phyloP scores from a whole-genome alignment of 2,888 invertebrate genomes.

The Diloba caeruleocephala region DNA sequence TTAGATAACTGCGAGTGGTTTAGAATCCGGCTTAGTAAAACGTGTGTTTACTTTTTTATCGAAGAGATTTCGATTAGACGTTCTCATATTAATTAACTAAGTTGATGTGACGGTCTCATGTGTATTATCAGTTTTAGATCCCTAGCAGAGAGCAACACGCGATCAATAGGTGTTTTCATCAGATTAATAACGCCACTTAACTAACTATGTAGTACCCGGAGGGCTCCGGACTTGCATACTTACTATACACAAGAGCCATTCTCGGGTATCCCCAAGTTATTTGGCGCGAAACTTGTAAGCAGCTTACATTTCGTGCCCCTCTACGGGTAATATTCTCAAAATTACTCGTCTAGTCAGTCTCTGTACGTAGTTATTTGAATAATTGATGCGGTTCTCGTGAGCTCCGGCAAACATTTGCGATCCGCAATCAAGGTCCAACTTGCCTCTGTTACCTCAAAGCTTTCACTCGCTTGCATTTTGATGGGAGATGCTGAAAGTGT shows the following conservation, averaged over 20 bases:
- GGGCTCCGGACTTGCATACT: slow-evolving; percentile 64
- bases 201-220: slow-evolving; percentile 58
- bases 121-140: slow-evolving; percentile 23
- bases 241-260: slow-evolving; percentile 66
- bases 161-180: slow-evolving; percentile 73
- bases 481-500: slow-evolving; percentile 54
- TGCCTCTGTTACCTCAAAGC: slow-evolving; percentile 67
- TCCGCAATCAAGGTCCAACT: slow-evolving; percentile 84
- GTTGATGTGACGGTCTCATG: slow-evolving; percentile 8
- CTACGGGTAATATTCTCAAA: slow-evolving; percentile 78
- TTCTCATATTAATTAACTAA: slow-evolving; percentile 10
- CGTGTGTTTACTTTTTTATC: slow-evolving; percentile 19
- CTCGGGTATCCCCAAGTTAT: slow-evolving; percentile 75
- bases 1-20: slow-evolving; percentile 49
- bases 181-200: slow-evolving; percentile 76
- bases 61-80: slow-evolving; percentile 10
- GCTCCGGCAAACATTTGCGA: slow-evolving; percentile 83
- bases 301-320: slow-evolving; percentile 77
- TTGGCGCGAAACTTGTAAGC: slow-evolving; percentile 81
- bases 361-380: slow-evolving; percentile 83
- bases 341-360: slow-evolving; percentile 78
- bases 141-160: slow-evolving; percentile 41
- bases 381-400: slow-evolving; percentile 82
- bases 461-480: slow-evolving; percentile 63
- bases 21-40: slow-evolving; percentile 41